phyloP scores from a whole-genome alignment of 2,888 invertebrate genomes.

The Lysandra coridon region DNA sequence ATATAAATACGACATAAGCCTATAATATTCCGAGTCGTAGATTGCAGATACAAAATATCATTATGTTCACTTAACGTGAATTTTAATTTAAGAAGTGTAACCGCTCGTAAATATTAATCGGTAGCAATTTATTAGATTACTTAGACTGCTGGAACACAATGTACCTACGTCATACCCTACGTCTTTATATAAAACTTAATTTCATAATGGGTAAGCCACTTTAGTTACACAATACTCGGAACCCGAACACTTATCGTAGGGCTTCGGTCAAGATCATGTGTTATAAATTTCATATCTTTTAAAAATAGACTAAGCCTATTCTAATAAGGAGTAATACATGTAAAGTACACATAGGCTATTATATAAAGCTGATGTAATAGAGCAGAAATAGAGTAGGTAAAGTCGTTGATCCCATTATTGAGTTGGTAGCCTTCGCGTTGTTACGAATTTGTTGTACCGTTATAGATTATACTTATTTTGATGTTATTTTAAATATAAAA shows the following conservation, averaged over 20 bases:
- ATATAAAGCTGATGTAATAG: constrained; percentile 1
- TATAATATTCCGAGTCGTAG: too few species aligned
- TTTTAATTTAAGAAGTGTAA: too few species aligned
- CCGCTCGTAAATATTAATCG: neutral
- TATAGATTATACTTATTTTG: neutral
- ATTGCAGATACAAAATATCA: too few species aligned
- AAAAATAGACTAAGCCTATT: constrained; percentile 16
- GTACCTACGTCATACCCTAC: neutral
- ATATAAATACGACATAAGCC: too few species aligned
- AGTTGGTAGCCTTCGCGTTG: neutral
- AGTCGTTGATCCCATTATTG: constrained; percentile 8
- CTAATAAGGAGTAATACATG: constrained; percentile 5
- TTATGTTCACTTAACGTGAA: too few species aligned
- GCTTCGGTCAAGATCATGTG: constrained; percentile 25
- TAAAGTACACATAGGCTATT: neutral
- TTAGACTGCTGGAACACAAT: neutral
- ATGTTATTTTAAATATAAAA: too few species aligned
- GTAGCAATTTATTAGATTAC: neutral
- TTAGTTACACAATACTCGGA: constrained; percentile 2
- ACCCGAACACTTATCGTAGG: neutral
- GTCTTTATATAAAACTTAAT: constrained; percentile 19
- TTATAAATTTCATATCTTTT: constrained; percentile 16
- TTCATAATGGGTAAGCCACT: constrained; percentile 18
- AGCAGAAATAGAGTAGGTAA: constrained; percentile 3
- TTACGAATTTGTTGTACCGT: neutral